Evolutionary conservation across 2,113 vertebrate genomes (phyloP).

Genomic region (Leucosticte australis): DNA sequence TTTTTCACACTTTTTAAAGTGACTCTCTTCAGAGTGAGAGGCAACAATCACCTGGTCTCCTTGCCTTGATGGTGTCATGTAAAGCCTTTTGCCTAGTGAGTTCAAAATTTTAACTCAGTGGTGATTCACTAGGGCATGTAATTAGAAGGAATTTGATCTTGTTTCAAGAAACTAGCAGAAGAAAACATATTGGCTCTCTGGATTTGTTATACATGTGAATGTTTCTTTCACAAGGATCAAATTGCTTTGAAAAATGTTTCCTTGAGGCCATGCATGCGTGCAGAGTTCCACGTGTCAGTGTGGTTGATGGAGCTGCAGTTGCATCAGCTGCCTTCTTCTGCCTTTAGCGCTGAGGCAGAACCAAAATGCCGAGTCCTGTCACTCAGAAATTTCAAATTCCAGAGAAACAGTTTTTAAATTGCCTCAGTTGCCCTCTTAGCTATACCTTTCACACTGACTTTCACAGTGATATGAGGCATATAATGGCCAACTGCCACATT

Average conservation of each 20-base stretch:
- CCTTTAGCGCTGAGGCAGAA: not conserved
- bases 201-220: not conserved
- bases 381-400: not conserved
- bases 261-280: not conserved
- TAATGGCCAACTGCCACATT: not conserved
- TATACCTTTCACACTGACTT: not conserved
- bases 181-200: not conserved
- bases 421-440: not conserved
- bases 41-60: not conserved
- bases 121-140: not conserved
- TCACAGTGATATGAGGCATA: not conserved
- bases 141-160: not conserved
- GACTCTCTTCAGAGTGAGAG: not conserved
- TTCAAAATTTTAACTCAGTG: not conserved
- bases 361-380: not conserved
- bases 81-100: not conserved
- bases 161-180: not conserved
- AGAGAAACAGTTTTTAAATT: not conserved
- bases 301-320: not conserved
- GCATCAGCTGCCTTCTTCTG: not conserved
- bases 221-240: not conserved
- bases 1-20: not conserved
- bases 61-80: not conserved
- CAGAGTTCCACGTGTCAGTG: not conserved
- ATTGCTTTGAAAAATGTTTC: not conserved